Evolutionary conservation across 2,888 invertebrate species (phyloP).

Genomic region (Nyleta sp.): DNA sequence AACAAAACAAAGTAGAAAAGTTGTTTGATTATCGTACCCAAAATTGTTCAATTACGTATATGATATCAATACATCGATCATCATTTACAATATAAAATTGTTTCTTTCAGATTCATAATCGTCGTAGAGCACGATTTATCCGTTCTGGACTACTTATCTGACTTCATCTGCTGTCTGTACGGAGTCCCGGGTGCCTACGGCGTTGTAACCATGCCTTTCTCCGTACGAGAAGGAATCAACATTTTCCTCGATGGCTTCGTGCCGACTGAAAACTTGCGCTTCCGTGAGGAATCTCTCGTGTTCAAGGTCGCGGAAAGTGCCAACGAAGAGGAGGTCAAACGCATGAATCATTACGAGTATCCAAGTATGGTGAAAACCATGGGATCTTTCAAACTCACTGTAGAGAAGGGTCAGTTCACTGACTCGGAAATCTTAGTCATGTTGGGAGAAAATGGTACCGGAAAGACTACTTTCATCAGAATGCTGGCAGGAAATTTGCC

Average conservation of each 20-base stretch:
- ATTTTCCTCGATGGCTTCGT: conserved; percentile 99
- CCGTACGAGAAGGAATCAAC: conserved; percentile 99
- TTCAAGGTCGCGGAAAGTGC: conserved; percentile 99
- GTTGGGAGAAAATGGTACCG: conserved; percentile 99
- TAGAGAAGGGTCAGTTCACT: conserved; percentile 97
- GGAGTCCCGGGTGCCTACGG: conserved; percentile 99
- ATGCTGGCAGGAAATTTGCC: conserved; percentile 98
- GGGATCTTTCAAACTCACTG: conserved; percentile 90
- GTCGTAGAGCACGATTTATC: conserved; percentile 99
- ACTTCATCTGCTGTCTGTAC: conserved; percentile 99
- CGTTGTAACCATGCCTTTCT: conserved; percentile 99
- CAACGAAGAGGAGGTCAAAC: conserved; percentile 97
- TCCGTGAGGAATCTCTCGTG: conserved; percentile 97
- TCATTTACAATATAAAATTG: neutral
- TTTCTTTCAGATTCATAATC: conserved; percentile 92
- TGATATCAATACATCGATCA: too few relatives aligned
- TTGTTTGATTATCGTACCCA: too few relatives aligned
- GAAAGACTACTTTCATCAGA: conserved; percentile 99
- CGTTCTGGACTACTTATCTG: conserved; percentile 98
- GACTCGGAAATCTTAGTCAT: conserved; percentile 99
- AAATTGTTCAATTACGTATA: too few relatives aligned
- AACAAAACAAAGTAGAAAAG: too few relatives aligned
- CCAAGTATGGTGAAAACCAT: conserved; percentile 95
- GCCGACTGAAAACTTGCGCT: conserved; percentile 99
- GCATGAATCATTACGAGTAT: conserved; percentile 98